Evolutionary conservation across 2,113 vertebrate genomes (phyloP).

Genomic region (Herpailurus yagouaroundi): DNA sequence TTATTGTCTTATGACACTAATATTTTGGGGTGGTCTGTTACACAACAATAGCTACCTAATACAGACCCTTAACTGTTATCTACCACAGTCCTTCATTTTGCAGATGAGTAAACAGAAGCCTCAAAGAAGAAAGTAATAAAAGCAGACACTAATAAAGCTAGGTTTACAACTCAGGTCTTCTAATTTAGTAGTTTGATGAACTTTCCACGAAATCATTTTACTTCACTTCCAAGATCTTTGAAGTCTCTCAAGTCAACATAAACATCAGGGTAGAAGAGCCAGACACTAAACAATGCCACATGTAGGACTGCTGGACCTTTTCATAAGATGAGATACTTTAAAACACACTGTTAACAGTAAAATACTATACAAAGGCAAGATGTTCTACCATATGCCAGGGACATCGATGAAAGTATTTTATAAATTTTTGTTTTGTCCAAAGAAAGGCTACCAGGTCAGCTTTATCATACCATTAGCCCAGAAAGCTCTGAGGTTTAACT

Average conservation of each 20-base stretch:
- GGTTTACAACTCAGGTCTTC: not conserved
- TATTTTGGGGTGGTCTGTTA: not conserved
- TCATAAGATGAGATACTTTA: not conserved
- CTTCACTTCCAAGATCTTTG: constrained; percentile 35
- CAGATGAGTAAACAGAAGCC: not conserved
- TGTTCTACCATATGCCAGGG: not conserved
- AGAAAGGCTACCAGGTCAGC: not conserved
- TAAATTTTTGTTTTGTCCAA: not conserved
- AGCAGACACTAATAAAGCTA: not conserved
- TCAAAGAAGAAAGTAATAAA: not conserved
- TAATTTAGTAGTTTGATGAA: not conserved
- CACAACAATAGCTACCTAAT: not conserved
- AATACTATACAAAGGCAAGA: not conserved
- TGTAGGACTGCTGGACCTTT: not conserved
- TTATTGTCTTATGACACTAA: not conserved
- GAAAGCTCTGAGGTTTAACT: not conserved
- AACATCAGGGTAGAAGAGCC: not conserved
- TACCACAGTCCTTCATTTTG: not conserved
- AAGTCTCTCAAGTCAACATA: not conserved
- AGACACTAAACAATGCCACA: not conserved
- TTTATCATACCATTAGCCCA: not conserved
- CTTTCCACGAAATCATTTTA: not conserved
- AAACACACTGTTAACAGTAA: not conserved
- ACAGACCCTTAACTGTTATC: not conserved
- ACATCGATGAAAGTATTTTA: not conserved